Base-by-base conservation (phyloP, 2,797 vertebrate genomes). In the Mormyrus hasselquistii region DNA sequence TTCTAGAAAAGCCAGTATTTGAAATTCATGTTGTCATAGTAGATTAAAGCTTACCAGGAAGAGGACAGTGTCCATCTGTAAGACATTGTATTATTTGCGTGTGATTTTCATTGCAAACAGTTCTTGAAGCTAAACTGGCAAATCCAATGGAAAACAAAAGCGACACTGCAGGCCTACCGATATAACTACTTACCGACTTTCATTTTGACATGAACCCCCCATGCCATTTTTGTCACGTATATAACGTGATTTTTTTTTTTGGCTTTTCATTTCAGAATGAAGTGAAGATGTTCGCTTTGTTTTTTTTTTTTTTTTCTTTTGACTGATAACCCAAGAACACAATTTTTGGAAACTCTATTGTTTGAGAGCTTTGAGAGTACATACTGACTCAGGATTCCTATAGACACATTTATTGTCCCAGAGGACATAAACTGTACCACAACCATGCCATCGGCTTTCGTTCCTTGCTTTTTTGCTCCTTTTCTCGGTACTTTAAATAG, bases 81-180 rank as follows among this genome's bases (percentile, higher is more conserved):
- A 69, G 29, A 65, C 29, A n/a, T 10, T 50, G 22, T 76, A 34
- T 3, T 10, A 59, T 52, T 65, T 62, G 85, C 38, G 8, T 22
- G 55, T 87, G 44, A 92, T 79, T 88, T 53, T 52, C 83, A 22
- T 29, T 52, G 83, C 47, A 86, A 86, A 86, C 47, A 86, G 49
- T 52, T 52, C 47, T 52, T 25, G 7, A 47, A 62, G 53, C 34
- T 9, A 19, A 44, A 41, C 2, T n/a, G 19, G 52, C 73, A 44
- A 59, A 82, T 29, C 34, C 52, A 49, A 16, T 25, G 49, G 49
- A 88, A 41, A 88, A 79, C 25, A 44, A 55, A 14, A 82, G 29
- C 8, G 6, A 88, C 47, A 55, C 50, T n/a, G 19, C 29, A 38
- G 69, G n/a, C 49, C 25, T 50, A 49, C 29, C 14, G 16, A 25